A percentile compares a stretch with the other conserved stretches of the same genome.
These are phyloP conservation scores for Petaurus breviceps DNA, from an alignment of 2,113 vertebrate species.

Conservation along the genomic window DNA sequence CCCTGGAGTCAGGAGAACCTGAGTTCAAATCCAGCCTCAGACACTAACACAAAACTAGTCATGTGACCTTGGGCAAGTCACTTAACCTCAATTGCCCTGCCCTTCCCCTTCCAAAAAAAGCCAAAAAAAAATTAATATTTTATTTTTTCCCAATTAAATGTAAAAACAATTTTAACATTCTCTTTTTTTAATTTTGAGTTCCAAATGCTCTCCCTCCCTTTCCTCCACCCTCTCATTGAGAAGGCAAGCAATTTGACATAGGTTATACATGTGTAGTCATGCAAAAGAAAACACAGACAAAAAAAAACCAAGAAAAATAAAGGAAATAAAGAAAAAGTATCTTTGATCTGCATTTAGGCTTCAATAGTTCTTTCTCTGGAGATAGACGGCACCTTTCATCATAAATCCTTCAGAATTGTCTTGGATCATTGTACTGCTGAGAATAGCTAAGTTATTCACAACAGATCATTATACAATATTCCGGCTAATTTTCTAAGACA, in stretches of 20 bases:
- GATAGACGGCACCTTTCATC: background rate
- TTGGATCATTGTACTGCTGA: background rate
- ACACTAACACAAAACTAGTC: too few species aligned
- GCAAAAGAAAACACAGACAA: background rate
- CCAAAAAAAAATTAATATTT: too few species aligned
- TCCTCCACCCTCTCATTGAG: background rate
- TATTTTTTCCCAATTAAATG: background rate
- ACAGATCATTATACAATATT: background rate
- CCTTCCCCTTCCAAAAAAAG: too few species aligned
- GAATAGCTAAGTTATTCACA: background rate
- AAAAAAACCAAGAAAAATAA: background rate
- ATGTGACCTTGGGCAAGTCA: too few species aligned
- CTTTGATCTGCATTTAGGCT: background rate
- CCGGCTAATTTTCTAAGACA: background rate
- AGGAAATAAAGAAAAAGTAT: background rate
- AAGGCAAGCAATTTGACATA: background rate
- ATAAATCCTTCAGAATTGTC: background rate
- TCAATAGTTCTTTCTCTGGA: background rate
- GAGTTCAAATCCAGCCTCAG: too few species aligned
- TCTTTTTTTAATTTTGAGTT: background rate
- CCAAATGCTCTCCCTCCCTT: background rate
- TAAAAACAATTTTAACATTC: background rate
- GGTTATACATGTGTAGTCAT: background rate
- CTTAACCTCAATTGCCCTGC: too few species aligned
- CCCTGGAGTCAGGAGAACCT: too few species aligned